phyloP scores from a whole-genome alignment of 2,797 vertebrate genomes.

The Rallus crepitans region DNA sequence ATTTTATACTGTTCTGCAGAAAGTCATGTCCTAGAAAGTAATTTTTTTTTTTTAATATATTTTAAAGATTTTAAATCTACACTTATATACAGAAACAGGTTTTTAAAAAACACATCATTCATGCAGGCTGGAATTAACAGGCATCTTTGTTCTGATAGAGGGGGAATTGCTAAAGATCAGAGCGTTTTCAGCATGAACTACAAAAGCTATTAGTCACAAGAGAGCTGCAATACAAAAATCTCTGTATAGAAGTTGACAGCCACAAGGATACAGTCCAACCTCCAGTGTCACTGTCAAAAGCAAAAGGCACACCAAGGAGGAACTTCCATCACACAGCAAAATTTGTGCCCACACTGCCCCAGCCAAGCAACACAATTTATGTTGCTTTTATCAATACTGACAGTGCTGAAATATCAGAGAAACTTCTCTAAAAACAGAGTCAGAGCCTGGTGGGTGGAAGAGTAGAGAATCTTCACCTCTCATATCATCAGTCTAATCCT shows the following conservation, averaged over 20 bases:
- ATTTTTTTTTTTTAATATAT: rapidly evolving
- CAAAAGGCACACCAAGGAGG: neutral
- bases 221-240: neutral
- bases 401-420: neutral
- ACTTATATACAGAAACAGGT: neutral
- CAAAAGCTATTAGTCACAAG: neutral
- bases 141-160: neutral
- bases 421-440: neutral
- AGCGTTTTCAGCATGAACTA: neutral
- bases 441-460: neutral
- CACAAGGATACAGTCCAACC: neutral
- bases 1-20: neutral
- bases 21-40: neutral
- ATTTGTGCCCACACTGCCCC: neutral
- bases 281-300: neutral
- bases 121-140: neutral
- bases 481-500: neutral
- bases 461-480: neutral
- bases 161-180: neutral
- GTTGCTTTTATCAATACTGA: neutral
- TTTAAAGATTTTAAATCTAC: neutral
- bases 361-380: neutral
- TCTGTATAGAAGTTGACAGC: neutral
- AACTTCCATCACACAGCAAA: neutral
- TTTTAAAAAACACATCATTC: neutral